These are phyloP conservation scores for Rattus rattus DNA, from an alignment of 2,113 vertebrate genomes.

Conservation along the genomic window DNA sequence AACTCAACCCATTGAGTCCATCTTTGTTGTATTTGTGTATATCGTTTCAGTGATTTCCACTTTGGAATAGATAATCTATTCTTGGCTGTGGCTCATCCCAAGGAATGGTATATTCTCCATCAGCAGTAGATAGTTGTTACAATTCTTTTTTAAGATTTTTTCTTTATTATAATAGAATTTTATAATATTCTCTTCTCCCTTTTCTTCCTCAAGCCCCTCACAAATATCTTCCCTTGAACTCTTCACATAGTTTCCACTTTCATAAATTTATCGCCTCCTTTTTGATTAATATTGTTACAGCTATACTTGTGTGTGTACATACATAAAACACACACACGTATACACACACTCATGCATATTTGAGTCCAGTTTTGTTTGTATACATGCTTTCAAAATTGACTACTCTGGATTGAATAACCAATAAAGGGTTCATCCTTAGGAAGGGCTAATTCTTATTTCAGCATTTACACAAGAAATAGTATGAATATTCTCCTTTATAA, in stretches of 20 bases:
- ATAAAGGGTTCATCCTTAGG: not conserved
- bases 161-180: not conserved
- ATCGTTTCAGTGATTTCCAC: not conserved
- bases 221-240: not conserved
- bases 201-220: not conserved
- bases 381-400: not conserved
- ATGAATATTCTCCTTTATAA: not conserved
- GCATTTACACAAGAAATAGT: not conserved
- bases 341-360: not conserved
- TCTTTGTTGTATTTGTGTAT: not conserved
- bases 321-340: not conserved
- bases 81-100: not conserved
- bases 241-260: not conserved
- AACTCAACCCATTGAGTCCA: not conserved
- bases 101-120: not conserved
- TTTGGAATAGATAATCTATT: not conserved
- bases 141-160: not conserved
- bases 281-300: not conserved
- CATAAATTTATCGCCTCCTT: no score
- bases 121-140: accelerated
- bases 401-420: not conserved
- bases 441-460: not conserved
- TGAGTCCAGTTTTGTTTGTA: not conserved
- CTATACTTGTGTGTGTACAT: not conserved
- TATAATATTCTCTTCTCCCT: no score